Percentiles rank a stretch among this genome's conserved stretches.
Conservation (phyloP, 2,113 vertebrate genomes). For the Hystrix cristata region DNA sequence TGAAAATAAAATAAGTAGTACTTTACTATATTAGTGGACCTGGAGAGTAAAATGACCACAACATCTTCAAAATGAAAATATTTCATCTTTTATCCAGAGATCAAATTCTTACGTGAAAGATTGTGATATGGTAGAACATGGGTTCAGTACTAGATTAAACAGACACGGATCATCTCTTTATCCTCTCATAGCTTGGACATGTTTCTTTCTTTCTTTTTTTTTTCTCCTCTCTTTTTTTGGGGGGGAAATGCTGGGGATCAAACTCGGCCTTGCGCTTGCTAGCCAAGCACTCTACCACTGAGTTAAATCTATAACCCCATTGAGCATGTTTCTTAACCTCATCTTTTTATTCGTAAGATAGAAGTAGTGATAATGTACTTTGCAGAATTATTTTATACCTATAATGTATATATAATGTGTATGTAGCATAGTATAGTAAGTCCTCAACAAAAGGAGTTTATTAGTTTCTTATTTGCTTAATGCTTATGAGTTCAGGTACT, state of each 20-base stretch:
- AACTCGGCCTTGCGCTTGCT: too few relatives aligned
- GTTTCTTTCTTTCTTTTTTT: not conserved
- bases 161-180: not conserved
- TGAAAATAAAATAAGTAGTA: slow-evolving; percentile 13
- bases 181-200: not conserved
- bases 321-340: not conserved
- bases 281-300: too few relatives aligned
- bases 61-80: not conserved
- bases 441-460: not conserved
- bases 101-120: slow-evolving; percentile 24
- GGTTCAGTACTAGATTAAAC: not conserved
- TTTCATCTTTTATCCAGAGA: slow-evolving; percentile 19
- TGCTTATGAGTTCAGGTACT: not conserved
- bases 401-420: not conserved
- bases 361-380: not conserved
- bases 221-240: too few relatives aligned
- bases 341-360: not conserved
- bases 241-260: too few relatives aligned
- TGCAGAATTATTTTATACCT: not conserved
- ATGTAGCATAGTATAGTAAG: not conserved
- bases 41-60: not conserved
- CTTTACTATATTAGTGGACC: not conserved
- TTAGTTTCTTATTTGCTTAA: slow-evolving; percentile 6
- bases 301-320: too few relatives aligned
- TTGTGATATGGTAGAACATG: not conserved